Conservation (phyloP, 2,888 invertebrate genomes). For the Schizotus pectinicornis region DNA sequence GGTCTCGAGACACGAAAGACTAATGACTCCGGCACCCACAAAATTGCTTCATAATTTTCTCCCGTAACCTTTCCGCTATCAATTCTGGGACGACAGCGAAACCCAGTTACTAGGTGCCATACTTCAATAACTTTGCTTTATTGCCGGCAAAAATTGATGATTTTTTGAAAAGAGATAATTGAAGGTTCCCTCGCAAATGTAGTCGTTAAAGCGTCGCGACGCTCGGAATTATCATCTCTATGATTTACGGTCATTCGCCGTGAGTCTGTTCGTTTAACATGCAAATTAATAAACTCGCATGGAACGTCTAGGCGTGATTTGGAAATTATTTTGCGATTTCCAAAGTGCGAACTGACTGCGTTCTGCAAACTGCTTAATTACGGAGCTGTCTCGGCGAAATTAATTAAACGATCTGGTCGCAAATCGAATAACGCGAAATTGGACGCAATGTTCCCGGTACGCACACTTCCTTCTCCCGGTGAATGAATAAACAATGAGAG, state of each 20-base stretch:
- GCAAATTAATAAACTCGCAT: too few relatives aligned
- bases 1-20: conserved; percentile 46
- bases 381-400: conserved; percentile 20
- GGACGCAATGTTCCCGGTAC: conserved; percentile 21
- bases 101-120: conserved; percentile 47
- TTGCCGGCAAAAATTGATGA: conserved; percentile 39
- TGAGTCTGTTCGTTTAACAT: too few relatives aligned
- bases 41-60: conserved; percentile 60
- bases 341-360: conserved; percentile 12
- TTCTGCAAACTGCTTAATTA: conserved; percentile 17
- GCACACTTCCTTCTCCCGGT: conserved; percentile 15
- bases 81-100: conserved; percentile 51
- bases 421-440: conserved; percentile 28
- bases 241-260: not conserved
- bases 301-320: not conserved
- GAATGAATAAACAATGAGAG: conserved; percentile 28
- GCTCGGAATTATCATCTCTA: not conserved
- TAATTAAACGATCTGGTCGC: conserved; percentile 24
- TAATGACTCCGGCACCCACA: conserved; percentile 57
- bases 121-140: conserved; percentile 51
- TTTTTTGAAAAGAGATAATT: conserved; percentile 41
- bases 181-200: conserved; percentile 38
- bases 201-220: conserved; percentile 11
- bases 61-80: conserved; percentile 58
- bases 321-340: not conserved